Evolutionary conservation across 2,113 vertebrate genomes (phyloP), one percentile per base, ranked within the genome.

Genomic region (Myotis yumanensis): DNA sequence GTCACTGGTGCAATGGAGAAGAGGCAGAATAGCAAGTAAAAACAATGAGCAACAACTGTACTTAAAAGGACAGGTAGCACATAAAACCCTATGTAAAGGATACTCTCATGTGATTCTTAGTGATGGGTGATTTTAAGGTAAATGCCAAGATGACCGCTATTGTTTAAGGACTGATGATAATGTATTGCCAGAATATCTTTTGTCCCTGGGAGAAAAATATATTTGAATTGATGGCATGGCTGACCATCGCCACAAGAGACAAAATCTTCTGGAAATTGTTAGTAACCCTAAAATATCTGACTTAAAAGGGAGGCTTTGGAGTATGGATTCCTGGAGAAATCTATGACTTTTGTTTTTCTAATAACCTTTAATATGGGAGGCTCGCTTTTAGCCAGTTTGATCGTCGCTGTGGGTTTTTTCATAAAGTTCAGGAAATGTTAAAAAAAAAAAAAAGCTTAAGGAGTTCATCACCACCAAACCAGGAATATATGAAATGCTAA

Each of bases 1-100:
- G 64, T 17, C 71, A 93, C 0, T 72, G 93, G 88, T 94, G 85
- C 94, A 97, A 93, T 94, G 88, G 72, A 96, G 11, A 94, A 66
- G 59, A 90, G 84, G 35, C 11, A 83, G 30, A 93, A 92, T 12
- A 86, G 89, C 86, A 87, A 72, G 22, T 66, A 82, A 75, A 81
- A 86, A 91, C 69, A 93, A 3, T 48, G 46, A 90, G 77, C n/a
- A 17, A 30, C 22, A 89, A 95, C 28, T 68, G 11, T 54, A 68
- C 57, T 96, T 76, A 73, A 81, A 7, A 76, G n/a, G 28, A 92
- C 16, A 87, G 40, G 88, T 12, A 87, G 40, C 57, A 83, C 72
- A 51, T 48, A 82, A 66, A 75, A 84, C 20, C 15, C 43, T 9
- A 72, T 52, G 18, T 72, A 43, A 93, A 86, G 30, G 23, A 1